Evolutionary conservation across 2,113 vertebrate species (phyloP).

Genomic region (Speoplatyrhinus poulsoni): DNA sequence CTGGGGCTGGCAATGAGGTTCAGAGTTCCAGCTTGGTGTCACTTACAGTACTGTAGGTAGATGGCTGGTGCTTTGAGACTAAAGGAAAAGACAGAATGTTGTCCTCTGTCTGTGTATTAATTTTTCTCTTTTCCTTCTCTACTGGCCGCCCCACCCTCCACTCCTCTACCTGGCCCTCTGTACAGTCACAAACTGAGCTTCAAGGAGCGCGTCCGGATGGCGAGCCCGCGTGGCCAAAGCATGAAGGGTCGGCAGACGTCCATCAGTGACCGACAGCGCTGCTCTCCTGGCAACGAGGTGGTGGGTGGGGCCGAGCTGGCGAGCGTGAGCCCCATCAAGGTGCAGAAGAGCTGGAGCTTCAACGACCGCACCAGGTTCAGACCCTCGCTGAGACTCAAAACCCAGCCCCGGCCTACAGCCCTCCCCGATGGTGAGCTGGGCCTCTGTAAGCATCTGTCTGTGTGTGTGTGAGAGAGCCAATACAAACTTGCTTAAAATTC

Average conservation of each 20-base stretch:
- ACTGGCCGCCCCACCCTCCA: slow-evolving; percentile 64
- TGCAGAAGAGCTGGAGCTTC: slow-evolving; percentile 99
- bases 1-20: too few species aligned
- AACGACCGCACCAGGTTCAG: slow-evolving; percentile 95
- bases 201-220: slow-evolving; percentile 96
- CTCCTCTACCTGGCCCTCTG: slow-evolving; percentile 37
- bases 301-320: slow-evolving; percentile 70
- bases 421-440: slow-evolving; percentile 84
- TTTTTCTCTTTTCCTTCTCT: neutral
- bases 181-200: slow-evolving; percentile 97
- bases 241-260: slow-evolving; percentile 92
- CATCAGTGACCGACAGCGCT: slow-evolving; percentile 85
- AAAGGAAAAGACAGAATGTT: too few species aligned
- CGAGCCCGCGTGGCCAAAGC: slow-evolving; percentile 94
- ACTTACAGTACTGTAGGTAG: too few species aligned
- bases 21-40: too few species aligned
- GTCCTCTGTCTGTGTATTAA: neutral
- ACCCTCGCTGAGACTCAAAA: slow-evolving; percentile 92
- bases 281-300: slow-evolving; percentile 87
- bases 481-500: too few species aligned
- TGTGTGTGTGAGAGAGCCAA: neutral
- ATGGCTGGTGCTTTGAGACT: too few species aligned
- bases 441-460: neutral
- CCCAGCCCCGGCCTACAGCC: slow-evolving; percentile 84
- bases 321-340: slow-evolving; percentile 90